Percentiles rank a stretch among this genome's conserved stretches.
Conservation (phyloP, 2,797 vertebrate species). For the Glossophaga mutica region DNA sequence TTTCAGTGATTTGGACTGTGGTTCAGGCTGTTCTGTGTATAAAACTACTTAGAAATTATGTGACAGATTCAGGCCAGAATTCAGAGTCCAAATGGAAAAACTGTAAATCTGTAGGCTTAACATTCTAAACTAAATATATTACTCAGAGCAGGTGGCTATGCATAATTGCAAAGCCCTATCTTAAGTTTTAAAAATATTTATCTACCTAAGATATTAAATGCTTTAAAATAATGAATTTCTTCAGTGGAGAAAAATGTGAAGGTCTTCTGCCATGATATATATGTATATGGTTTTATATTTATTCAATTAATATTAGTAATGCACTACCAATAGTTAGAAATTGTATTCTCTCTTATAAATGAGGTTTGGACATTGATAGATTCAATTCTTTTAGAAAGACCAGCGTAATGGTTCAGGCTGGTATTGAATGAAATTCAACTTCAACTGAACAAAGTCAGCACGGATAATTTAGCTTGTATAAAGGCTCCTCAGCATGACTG, state of each 20-base stretch:
- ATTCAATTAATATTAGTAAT: background rate
- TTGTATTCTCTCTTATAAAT: background rate
- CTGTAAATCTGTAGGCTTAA: conserved; percentile 5
- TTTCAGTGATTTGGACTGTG: background rate
- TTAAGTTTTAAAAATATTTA: conserved; percentile 12
- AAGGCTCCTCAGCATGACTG: background rate
- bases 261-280: background rate
- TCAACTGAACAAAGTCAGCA: background rate
- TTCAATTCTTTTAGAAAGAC: background rate
- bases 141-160: conserved; percentile 50
- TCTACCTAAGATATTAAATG: background rate
- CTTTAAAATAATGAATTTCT: background rate
- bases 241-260: background rate
- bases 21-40: conserved; percentile 31
- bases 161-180: conserved; percentile 21
- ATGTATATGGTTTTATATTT: background rate
- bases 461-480: background rate
- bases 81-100: background rate
- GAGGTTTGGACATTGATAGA: background rate
- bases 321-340: background rate
- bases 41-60: conserved; percentile 59
- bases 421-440: background rate
- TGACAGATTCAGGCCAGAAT: conserved; percentile 61
- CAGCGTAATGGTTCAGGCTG: background rate
- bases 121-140: conserved; percentile 27